Conservation (phyloP, 2,797 vertebrate species). For the Thripadectes ignobilis region DNA sequence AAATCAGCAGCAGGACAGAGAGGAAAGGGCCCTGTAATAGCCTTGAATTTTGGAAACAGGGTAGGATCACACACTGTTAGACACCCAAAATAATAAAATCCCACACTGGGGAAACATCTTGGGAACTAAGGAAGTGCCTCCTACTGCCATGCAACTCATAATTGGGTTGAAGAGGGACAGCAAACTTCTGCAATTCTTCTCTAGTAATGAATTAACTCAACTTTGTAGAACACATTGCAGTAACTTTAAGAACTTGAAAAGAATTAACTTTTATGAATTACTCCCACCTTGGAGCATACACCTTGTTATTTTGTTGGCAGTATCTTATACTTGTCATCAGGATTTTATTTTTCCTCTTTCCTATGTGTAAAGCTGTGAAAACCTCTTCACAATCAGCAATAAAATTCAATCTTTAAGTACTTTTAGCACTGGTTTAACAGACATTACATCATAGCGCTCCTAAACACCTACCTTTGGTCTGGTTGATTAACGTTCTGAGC, state of each 20-base stretch:
- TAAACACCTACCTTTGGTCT: constrained; percentile 86
- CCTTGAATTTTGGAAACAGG: neutral
- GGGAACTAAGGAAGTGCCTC: neutral
- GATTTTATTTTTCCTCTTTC: neutral
- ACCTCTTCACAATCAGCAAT: neutral
- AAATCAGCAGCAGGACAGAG: neutral
- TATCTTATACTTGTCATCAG: neutral
- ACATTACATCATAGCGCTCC: neutral
- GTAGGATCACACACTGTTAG: neutral
- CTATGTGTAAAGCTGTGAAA: neutral
- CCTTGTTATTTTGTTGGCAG: neutral
- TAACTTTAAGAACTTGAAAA: neutral
- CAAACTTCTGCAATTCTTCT: neutral
- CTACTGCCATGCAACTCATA: neutral
- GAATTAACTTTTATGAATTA: neutral
- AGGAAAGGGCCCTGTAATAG: neutral
- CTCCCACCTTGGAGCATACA: neutral
- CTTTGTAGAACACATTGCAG: neutral
- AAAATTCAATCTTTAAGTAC: neutral
- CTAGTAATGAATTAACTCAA: neutral
- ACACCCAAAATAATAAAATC: neutral
- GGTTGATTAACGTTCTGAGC: constrained; percentile 90
- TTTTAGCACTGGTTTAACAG: neutral
- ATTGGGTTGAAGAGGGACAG: neutral
- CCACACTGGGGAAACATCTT: neutral